Conservation (phyloP, 1,140 invertebrate species). For the Sycophila sp. region DNA sequence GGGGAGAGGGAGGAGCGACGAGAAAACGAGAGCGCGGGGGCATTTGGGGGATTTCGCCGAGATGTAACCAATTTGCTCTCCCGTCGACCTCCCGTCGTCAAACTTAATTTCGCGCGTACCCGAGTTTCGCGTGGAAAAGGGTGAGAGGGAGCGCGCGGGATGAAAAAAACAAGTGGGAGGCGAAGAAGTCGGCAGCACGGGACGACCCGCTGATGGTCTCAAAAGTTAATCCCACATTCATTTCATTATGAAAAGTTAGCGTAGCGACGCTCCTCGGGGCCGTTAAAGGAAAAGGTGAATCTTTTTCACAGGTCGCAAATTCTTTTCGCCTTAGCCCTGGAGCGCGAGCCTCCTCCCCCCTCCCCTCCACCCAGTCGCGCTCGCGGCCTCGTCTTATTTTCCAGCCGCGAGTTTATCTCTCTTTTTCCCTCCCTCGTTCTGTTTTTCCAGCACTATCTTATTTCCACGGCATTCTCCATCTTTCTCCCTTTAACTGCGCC, state of each 20-base stretch:
- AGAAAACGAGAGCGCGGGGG: too few relatives aligned
- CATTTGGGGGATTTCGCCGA: conserved; percentile 3
- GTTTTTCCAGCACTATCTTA: not conserved
- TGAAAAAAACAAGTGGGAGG: too few relatives aligned
- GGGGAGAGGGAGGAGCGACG: not conserved
- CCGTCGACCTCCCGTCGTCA: not conserved
- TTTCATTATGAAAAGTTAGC: conserved; percentile 40
- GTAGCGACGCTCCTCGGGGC: not conserved
- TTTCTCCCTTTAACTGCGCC: conserved; percentile 6
- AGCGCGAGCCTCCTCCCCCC: not conserved
- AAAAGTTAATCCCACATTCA: conserved; percentile 38
- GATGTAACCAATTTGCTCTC: conserved; percentile 11
- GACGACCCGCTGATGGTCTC: conserved; percentile 24
- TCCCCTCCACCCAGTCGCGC: not conserved
- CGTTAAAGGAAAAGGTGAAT: conserved; percentile 25
- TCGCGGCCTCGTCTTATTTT: not conserved
- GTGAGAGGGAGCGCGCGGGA: too few relatives aligned
- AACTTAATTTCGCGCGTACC: not conserved
- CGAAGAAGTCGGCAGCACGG: not conserved
- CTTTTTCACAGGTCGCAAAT: conserved; percentile 39
- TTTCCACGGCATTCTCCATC: conserved; percentile 6
- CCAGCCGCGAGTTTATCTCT: not conserved
- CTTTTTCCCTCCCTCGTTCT: not conserved
- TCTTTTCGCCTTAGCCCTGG: conserved; percentile 29
- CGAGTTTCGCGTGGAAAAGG: not conserved